Percentiles rank a stretch among this genome's conserved stretches.
Conservation (phyloP, 2,113 vertebrate species). For the Otus sunia region DNA sequence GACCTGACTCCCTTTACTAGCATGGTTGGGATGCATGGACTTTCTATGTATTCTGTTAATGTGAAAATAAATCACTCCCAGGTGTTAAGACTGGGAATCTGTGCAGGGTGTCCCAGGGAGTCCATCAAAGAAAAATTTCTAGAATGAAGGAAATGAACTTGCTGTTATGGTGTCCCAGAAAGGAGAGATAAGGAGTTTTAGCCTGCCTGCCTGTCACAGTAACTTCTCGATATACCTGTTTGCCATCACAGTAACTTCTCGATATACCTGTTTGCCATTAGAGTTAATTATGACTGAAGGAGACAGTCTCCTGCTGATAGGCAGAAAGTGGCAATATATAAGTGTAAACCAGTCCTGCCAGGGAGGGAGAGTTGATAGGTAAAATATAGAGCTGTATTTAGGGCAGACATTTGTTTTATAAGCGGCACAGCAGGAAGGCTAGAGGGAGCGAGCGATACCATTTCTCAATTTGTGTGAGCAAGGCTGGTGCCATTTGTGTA, state of each 20-base stretch:
- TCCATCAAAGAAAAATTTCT: not conserved
- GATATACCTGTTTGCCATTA: not conserved
- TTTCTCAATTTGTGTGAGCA: not conserved
- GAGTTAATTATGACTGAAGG: not conserved
- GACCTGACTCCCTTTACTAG: not conserved
- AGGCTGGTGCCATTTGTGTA: not conserved
- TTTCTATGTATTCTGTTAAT: not conserved
- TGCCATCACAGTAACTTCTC: not conserved
- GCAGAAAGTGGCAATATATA: not conserved
- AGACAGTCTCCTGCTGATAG: fast-evolving
- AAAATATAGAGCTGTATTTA: not conserved
- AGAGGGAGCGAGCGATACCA: fast-evolving
- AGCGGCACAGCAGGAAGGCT: not conserved
- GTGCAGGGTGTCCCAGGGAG: not conserved
- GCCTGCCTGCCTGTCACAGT: not conserved
- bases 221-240: not conserved
- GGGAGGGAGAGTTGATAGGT: fast-evolving
- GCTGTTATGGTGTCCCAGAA: not conserved
- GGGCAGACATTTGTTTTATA: not conserved
- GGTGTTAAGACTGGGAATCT: fast-evolving
- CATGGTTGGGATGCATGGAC: not conserved
- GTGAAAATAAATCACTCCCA: not conserved
- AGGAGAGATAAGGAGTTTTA: not conserved
- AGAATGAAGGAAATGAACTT: not conserved
- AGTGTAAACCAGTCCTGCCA: not conserved